These are phyloP conservation scores for Zaprionus ornatus DNA, from an alignment of 1,140 invertebrate genomes.

Conservation along the genomic window DNA sequence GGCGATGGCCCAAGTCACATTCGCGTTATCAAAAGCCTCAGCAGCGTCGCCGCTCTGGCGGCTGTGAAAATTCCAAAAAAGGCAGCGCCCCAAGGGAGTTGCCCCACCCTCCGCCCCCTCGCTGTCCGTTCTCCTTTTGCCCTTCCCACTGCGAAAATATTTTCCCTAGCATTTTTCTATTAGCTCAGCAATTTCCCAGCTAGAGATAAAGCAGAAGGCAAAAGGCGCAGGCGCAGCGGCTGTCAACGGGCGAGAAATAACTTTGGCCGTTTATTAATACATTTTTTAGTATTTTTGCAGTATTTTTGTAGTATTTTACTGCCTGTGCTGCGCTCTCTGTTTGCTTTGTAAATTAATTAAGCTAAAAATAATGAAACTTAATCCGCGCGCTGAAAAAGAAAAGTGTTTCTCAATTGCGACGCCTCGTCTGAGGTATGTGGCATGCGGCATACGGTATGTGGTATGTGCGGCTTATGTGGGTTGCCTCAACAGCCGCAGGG, in stretches of 20 bases:
- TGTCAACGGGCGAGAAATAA: constrained; percentile 55
- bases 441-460: neutral
- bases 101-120: neutral
- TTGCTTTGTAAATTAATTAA: constrained; percentile 78
- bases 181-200: constrained; percentile 43
- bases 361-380: constrained; percentile 78
- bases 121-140: neutral
- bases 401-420: constrained; percentile 37
- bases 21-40: constrained; percentile 43
- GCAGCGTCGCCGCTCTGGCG: constrained; percentile 40
- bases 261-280: constrained; percentile 13
- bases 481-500: constrained; percentile 73
- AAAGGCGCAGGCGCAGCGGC: constrained; percentile 20
- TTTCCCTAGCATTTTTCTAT: constrained; percentile 54
- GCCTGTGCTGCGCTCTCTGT: constrained; percentile 16
- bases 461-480: constrained; percentile 47
- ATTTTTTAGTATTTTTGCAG: constrained; percentile 2
- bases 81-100: constrained; percentile 39
- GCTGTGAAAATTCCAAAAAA: constrained; percentile 56
- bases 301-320: constrained; percentile 30
- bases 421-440: neutral
- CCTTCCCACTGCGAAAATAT: constrained; percentile 34
- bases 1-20: constrained; percentile 29
- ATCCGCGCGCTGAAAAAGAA: constrained; percentile 51
- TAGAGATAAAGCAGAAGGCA: constrained; percentile 46